Evolutionary conservation across 1,140 invertebrate species (phyloP).

Genomic region (Caerostris darwini): DNA sequence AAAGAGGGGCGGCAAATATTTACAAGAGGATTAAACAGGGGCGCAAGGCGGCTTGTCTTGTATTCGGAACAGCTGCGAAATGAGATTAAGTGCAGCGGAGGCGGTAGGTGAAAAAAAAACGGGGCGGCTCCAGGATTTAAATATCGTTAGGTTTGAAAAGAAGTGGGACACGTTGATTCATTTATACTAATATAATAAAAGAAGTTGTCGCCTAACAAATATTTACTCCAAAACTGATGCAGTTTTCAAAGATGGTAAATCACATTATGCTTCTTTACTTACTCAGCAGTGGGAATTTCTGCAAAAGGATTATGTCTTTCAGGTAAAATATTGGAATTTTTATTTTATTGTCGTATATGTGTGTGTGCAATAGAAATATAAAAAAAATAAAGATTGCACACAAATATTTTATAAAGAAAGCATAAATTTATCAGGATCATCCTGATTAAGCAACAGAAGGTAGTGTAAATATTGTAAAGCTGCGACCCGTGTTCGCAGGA

Average conservation of each 20-base stretch:
- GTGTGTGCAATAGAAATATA: too few species aligned
- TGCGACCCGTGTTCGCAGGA: too few species aligned
- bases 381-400: too few species aligned
- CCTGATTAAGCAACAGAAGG: too few species aligned
- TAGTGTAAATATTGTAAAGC: too few species aligned
- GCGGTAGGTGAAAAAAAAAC: neutral
- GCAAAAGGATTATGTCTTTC: neutral
- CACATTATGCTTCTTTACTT: neutral
- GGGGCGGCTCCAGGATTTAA: neutral
- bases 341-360: too few species aligned
- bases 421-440: too few species aligned
- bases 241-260: neutral
- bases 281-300: neutral
- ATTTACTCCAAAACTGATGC: neutral
- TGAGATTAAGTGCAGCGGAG: neutral
- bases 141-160: neutral
- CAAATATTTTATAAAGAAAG: too few species aligned
- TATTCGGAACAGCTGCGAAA: neutral
- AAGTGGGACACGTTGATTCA: neutral
- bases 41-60: neutral
- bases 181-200: constrained; percentile 24
- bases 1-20: constrained; percentile 39
- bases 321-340: neutral
- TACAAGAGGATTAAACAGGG: constrained; percentile 29
- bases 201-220: neutral